A percentile compares a stretch with the other conserved stretches of the same genome.
phyloP scores from a whole-genome alignment of 2,888 invertebrate genomes.

The Podotricha telesiphe region DNA sequence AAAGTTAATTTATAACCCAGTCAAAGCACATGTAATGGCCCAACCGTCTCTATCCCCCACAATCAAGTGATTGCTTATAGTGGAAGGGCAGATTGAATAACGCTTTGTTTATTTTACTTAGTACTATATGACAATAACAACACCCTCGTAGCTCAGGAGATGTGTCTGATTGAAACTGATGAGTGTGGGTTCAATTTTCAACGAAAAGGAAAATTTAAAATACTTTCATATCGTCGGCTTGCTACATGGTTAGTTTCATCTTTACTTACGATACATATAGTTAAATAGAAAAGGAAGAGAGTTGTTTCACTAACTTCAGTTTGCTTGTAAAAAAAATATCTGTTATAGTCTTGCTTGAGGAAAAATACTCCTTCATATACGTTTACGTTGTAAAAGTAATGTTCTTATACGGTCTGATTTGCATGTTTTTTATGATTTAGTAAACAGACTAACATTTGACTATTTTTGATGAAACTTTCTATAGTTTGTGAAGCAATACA shows the following conservation, averaged over 20 bases:
- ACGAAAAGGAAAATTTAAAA: neutral
- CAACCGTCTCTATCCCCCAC: slow-evolving; percentile 49
- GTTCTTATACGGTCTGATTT: too few relatives aligned
- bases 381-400: too few relatives aligned
- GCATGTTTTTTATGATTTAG: too few relatives aligned
- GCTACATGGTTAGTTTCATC: neutral
- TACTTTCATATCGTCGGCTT: neutral
- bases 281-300: too few relatives aligned
- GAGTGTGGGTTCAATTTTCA: neutral
- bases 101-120: slow-evolving; percentile 76
- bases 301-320: too few relatives aligned
- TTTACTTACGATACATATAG: too few relatives aligned
- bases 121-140: slow-evolving; percentile 47
- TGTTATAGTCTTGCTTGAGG: too few relatives aligned
- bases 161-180: neutral
- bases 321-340: too few relatives aligned
- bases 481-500: too few relatives aligned
- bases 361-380: too few relatives aligned
- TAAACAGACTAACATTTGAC: too few relatives aligned
- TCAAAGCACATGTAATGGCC: slow-evolving; percentile 51
- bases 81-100: slow-evolving; percentile 76
- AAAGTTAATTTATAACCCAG: neutral
- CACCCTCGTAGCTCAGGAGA: neutral
- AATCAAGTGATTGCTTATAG: slow-evolving; percentile 73
- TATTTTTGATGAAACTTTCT: too few relatives aligned